Conservation (phyloP, 2,797 vertebrate genomes). For the Rhynchonycteris naso region DNA sequence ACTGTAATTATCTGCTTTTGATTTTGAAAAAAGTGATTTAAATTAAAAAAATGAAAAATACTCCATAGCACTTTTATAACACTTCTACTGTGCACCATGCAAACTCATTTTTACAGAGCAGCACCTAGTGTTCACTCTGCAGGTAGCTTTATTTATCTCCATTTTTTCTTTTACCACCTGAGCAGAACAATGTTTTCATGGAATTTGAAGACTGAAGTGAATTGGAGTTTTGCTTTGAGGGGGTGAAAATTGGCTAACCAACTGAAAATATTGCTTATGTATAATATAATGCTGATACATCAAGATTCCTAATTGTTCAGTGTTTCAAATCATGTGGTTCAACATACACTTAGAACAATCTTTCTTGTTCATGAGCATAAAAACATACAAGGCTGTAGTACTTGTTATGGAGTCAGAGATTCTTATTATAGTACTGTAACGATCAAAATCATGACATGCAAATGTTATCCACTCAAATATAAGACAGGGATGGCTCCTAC, state of each 20-base stretch:
- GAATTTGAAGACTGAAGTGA: constrained; percentile 1
- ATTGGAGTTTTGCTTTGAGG: not conserved
- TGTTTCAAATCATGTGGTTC: not conserved
- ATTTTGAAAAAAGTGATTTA: not conserved
- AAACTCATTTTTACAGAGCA: not conserved
- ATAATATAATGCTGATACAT: constrained; percentile 16
- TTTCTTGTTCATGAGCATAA: not conserved
- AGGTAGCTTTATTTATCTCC: not conserved
- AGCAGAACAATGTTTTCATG: not conserved
- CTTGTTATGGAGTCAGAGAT: not conserved
- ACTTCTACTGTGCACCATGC: not conserved
- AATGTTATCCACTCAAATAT: not conserved
- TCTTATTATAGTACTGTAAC: not conserved
- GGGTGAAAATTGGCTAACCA: not conserved
- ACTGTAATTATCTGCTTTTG: not conserved
- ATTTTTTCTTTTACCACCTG: not conserved
- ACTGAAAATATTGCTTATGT: not conserved
- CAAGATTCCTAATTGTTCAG: not conserved
- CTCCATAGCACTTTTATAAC: not conserved
- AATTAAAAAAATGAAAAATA: not conserved
- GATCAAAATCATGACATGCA: not conserved
- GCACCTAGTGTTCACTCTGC: not conserved
- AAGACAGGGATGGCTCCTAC: not conserved
- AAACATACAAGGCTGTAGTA: not conserved
- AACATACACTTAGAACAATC: not conserved